Percentiles rank a stretch among this genome's conserved stretches.
These are phyloP conservation scores for Ostrea edulis DNA, from an alignment of 1,140 invertebrate genomes.

Conservation along the genomic window DNA sequence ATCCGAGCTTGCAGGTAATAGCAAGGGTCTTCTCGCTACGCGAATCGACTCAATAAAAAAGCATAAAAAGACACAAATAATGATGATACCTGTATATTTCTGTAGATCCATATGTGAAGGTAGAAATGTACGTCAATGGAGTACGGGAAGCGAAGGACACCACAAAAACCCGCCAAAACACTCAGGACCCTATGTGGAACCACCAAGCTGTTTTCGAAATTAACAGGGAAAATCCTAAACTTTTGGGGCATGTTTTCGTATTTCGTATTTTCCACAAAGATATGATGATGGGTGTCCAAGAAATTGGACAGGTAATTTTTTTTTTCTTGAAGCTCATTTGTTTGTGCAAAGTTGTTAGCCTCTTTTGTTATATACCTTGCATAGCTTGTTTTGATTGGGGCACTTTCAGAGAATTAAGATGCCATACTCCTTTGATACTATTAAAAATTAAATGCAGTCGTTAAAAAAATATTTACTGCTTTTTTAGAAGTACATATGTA, in stretches of 20 bases:
- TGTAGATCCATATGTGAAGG: slow-evolving; percentile 76
- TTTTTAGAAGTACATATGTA: too few species aligned
- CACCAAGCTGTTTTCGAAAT: slow-evolving; percentile 76
- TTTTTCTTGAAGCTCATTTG: too few species aligned
- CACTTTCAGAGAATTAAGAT: too few species aligned
- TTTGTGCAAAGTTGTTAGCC: too few species aligned
- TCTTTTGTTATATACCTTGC: too few species aligned
- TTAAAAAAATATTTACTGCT: too few species aligned
- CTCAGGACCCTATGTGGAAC: slow-evolving; percentile 75
- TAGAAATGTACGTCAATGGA: slow-evolving; percentile 77
- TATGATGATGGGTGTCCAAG: slow-evolving; percentile 77
- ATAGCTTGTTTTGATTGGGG: too few species aligned
- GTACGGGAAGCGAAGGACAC: slow-evolving; percentile 74
- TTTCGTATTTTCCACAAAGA: slow-evolving; percentile 76
- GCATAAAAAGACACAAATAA: not conserved
- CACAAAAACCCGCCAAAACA: slow-evolving; percentile 74
- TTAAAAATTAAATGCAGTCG: too few species aligned
- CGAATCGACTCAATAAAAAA: too few species aligned
- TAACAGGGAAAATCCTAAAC: slow-evolving; percentile 76
- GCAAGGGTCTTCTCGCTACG: too few species aligned
- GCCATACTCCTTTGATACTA: too few species aligned
- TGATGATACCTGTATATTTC: not conserved
- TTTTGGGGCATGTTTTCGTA: slow-evolving; percentile 75
- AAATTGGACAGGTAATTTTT: slow-evolving; percentile 72
- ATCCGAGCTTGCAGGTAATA: too few species aligned